Conservation (phyloP, 2,113 vertebrate genomes). For the Arvicanthis niloticus region DNA sequence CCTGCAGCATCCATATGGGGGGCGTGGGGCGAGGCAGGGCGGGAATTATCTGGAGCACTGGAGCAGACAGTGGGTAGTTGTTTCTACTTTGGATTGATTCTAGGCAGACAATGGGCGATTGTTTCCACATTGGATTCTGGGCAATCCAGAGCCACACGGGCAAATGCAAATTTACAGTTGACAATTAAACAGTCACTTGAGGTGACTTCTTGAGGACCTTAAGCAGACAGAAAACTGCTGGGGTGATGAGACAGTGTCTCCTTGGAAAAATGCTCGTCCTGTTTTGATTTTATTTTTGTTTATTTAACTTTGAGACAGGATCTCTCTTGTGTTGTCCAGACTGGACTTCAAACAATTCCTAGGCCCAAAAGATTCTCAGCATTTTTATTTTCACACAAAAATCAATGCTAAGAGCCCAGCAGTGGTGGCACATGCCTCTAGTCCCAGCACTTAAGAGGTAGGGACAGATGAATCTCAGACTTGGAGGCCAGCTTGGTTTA, state of each 20-base stretch:
- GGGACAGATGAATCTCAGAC: background rate
- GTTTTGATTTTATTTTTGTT: background rate
- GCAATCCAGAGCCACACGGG: constrained; percentile 33
- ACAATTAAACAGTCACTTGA: background rate
- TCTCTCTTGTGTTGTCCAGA: background rate
- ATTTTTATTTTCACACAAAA: background rate
- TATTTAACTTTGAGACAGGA: background rate
- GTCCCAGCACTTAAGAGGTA: background rate
- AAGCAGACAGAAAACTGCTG: background rate
- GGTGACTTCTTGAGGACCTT: constrained; percentile 9
- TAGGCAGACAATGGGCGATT: background rate
- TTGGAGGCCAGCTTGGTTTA: too few species aligned
- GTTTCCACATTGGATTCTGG: constrained; percentile 24
- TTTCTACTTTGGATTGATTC: constrained; percentile 21
- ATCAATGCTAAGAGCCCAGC: background rate
- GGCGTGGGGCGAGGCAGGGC: background rate
- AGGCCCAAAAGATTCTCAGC: background rate
- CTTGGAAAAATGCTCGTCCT: background rate
- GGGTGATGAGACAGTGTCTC: background rate
- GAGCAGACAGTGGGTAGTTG: background rate
- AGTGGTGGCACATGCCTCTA: background rate
- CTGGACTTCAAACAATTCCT: background rate
- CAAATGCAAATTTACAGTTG: background rate
- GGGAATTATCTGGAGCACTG: background rate
- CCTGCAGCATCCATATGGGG: background rate